Evolutionary conservation across 1,140 invertebrate species (phyloP), one percentile per base, ranked within the genome.

Genomic region (Pogonus chalceus): DNA sequence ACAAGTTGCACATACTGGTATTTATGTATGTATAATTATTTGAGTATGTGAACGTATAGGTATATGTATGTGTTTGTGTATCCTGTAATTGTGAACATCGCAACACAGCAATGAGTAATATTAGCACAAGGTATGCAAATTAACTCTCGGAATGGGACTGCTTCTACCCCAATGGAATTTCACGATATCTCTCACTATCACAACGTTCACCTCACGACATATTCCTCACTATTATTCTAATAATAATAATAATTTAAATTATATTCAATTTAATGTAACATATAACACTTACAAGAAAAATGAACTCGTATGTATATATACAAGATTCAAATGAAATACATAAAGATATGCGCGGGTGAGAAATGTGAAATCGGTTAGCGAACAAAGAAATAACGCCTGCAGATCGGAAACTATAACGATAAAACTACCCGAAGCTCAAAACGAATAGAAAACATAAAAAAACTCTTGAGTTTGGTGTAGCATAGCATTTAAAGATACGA

Each of bases 351-450:
- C n/a, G n/a, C n/a, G n/a, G n/a, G 26, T 14, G 26, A 31, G 26
- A 31, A 31, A 7, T 14, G 26, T 31, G 26, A 31, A 31, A n/a
- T 31, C 26, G 26, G 26, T 31, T 53, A 53, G 49, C 56, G 56
- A 47, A 56, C 57, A 61, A 60, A 60, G 55, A 43, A 54, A 31
- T 7, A 31, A 14, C 26, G 26, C 4, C 26, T 14, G 26, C 35
- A 54, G 48, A 62, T 58, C 58, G 60, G 60, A 62, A 62, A 58
- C 58, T 54, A 60, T 60, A 62, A 62, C 60, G 60, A 62, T 62
- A 62, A 62, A 62, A 58, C 60, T 58, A 62, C 58, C 58, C 56
- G 58, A 62, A 60, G 56, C n/a, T n/a, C n/a, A n/a, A n/a, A n/a
- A 31, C 53, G 53, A 59, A 57, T 56, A 52, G 57, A 59, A 60